phyloP scores from a whole-genome alignment of 1,140 invertebrate species.

The Laupala kohalensis region DNA sequence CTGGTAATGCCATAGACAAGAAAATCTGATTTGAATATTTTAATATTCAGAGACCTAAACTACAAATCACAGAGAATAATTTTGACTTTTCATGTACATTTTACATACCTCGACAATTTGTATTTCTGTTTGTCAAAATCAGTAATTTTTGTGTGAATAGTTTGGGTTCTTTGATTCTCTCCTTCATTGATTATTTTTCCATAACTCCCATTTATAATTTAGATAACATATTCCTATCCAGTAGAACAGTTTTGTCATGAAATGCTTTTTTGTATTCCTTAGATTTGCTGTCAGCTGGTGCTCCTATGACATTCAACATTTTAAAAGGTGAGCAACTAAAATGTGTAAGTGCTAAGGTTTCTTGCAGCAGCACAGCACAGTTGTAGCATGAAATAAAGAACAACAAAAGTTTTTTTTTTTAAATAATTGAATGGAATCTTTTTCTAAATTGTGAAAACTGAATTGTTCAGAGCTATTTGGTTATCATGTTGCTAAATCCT shows the following conservation, averaged over 20 bases:
- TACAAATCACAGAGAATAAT: too few relatives aligned
- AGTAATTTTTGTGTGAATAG: too few relatives aligned
- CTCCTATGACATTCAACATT: conserved; percentile 56
- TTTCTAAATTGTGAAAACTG: too few relatives aligned
- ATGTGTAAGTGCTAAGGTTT: conserved; percentile 1
- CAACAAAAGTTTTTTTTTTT: background rate
- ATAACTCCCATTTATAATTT: conserved; percentile 15
- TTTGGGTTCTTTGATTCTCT: background rate
- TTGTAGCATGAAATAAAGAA: background rate
- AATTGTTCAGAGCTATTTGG: too few relatives aligned
- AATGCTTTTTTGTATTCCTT: conserved; percentile 44
- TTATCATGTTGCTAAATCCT: background rate
- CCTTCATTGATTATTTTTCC: conserved; percentile 16
- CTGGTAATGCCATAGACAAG: too few relatives aligned
- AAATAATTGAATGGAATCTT: too few relatives aligned
- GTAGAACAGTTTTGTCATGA: conserved; percentile 19
- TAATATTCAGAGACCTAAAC: too few relatives aligned
- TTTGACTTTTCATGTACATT: too few relatives aligned
- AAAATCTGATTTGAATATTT: too few relatives aligned
- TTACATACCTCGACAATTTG: too few relatives aligned
- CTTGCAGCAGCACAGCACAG: background rate
- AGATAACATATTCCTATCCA: conserved; percentile 6
- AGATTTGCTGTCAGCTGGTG: conserved; percentile 58
- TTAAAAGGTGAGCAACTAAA: conserved; percentile 48
- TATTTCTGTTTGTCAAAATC: too few relatives aligned